phyloP scores from a whole-genome alignment of 2,797 vertebrate species.

The Xenopus petersii region DNA sequence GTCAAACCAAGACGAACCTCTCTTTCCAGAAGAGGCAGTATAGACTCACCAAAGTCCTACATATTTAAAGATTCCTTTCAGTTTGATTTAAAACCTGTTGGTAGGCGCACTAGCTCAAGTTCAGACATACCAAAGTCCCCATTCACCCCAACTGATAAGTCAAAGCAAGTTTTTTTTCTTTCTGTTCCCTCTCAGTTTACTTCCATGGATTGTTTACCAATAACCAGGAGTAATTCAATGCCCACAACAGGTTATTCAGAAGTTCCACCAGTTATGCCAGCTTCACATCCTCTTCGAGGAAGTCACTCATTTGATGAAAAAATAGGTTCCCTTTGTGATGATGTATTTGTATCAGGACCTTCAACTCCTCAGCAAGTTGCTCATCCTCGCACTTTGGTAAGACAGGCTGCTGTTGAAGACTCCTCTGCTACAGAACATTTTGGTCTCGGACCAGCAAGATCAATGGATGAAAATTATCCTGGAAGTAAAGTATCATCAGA shows the following conservation, averaged over 20 bases:
- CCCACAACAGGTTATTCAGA: slow-evolving; percentile 90
- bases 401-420: slow-evolving; percentile 92
- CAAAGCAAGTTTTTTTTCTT: slow-evolving; percentile 93
- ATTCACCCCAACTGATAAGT: slow-evolving; percentile 95
- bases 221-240: slow-evolving; percentile 98
- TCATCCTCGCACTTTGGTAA: slow-evolving; percentile 86
- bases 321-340: slow-evolving; percentile 84
- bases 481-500: slow-evolving; percentile 71
- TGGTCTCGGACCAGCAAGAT: slow-evolving; percentile 70
- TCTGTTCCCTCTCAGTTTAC: slow-evolving; percentile 78
- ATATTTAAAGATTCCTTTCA: slow-evolving; percentile 99
- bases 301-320: slow-evolving; percentile 98
- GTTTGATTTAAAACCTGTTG: slow-evolving; percentile 95
- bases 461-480: slow-evolving; percentile 81
- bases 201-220: slow-evolving; percentile 91
- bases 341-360: slow-evolving; percentile 89
- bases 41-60: slow-evolving; percentile 98
- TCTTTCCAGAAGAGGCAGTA: slow-evolving; percentile 95
- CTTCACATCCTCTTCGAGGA: slow-evolving; percentile 83
- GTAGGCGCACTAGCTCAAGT: slow-evolving; percentile 92
- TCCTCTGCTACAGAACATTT: slow-evolving; percentile 81
- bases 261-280: slow-evolving; percentile 78
- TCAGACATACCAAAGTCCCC: slow-evolving; percentile 98
- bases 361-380: slow-evolving; percentile 76
- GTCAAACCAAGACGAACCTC: slow-evolving; percentile 98